Conservation (phyloP, 2,888 invertebrate species). For the Meiosimyza platycephala region DNA sequence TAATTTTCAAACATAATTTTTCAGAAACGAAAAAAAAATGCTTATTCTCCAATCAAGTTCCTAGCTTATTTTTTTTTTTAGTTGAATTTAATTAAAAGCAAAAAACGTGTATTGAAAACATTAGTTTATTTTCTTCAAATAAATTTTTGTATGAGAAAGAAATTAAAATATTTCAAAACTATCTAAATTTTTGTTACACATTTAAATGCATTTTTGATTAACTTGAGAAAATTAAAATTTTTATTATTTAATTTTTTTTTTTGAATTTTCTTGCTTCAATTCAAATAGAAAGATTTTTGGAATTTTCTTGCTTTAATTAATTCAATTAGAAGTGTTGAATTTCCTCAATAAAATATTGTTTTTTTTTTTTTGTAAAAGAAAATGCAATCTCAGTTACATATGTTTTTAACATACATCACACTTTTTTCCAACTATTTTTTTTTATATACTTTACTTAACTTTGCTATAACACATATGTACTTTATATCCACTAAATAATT, state of each 20-base stretch:
- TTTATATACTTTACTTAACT: background rate
- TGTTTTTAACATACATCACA: background rate
- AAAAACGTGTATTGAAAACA: too few relatives aligned
- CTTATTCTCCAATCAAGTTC: too few relatives aligned
- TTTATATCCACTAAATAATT: slow-evolving; percentile 19
- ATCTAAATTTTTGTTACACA: slow-evolving; percentile 11
- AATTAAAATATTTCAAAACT: slow-evolving; percentile 29
- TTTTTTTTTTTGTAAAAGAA: too few relatives aligned
- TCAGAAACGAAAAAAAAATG: too few relatives aligned
- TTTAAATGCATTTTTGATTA: slow-evolving; percentile 31
- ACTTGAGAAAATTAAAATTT: slow-evolving; percentile 21
- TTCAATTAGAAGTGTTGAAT: too few relatives aligned
- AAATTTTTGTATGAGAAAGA: background rate
- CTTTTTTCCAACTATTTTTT: background rate
- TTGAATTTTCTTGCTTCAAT: background rate
- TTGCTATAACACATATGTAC: slow-evolving; percentile 23
- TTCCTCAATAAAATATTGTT: too few relatives aligned
- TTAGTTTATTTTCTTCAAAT: too few relatives aligned
- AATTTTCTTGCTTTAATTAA: background rate
- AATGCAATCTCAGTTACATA: too few relatives aligned
- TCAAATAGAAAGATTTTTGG: background rate
- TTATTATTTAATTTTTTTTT: background rate
- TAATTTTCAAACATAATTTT: too few relatives aligned
- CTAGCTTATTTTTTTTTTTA: too few relatives aligned
- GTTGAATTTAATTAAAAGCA: too few relatives aligned